A percentile compares a stretch with the other conserved stretches of the same genome.
These are phyloP conservation scores for Metacarcinus magister DNA, from an alignment of 2,888 invertebrate species.

Conservation along the genomic window DNA sequence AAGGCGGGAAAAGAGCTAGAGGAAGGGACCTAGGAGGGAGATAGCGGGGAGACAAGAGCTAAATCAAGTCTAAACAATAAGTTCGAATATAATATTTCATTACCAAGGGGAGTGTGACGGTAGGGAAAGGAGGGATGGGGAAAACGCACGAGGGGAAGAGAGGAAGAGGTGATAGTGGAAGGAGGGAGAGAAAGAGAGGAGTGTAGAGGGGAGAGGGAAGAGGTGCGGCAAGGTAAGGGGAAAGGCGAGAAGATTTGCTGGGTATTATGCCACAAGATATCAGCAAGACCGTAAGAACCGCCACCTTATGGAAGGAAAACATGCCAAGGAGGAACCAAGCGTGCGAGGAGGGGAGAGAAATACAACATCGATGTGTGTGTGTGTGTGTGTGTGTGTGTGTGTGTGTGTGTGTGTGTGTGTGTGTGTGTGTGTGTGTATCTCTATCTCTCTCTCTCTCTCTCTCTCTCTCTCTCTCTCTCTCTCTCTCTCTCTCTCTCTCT, in stretches of 20 bases:
- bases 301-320: neutral
- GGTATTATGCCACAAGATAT: conserved; percentile 13
- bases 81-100: conserved; percentile 55
- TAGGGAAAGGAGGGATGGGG: neutral
- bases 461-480: neutral
- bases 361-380: neutral
- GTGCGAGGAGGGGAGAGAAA: neutral
- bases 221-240: conserved; percentile 32
- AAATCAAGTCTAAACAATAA: conserved; percentile 65
- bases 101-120: neutral
- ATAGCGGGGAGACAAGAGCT: conserved; percentile 28
- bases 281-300: conserved; percentile 33
- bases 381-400: neutral
- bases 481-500: neutral
- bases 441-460: neutral
- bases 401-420: neutral
- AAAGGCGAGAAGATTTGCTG: neutral
- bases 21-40: neutral
- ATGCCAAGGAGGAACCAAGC: neutral
- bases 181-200: neutral
- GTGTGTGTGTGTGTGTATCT: no score
- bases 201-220: neutral
- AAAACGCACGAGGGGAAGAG: neutral
- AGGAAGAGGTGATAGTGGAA: neutral
- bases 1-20: neutral